phyloP scores from a whole-genome alignment of 1,140 invertebrate species.

The Agraylea sexmaculata region DNA sequence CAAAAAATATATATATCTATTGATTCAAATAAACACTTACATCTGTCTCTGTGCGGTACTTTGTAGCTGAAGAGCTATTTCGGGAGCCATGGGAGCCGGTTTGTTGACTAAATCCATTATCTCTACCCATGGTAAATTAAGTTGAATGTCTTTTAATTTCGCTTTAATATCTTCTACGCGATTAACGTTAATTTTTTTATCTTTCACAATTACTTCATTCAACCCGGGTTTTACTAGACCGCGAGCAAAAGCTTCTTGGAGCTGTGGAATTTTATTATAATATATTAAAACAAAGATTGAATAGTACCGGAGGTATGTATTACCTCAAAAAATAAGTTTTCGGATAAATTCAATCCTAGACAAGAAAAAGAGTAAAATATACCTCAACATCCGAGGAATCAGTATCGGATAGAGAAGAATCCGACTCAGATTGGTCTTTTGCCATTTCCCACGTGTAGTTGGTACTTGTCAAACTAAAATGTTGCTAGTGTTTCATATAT shows the following conservation, averaged over 20 bases:
- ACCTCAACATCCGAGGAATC: background rate
- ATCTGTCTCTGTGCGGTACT: conserved; percentile 56
- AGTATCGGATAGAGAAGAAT: background rate
- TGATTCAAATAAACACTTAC: conserved; percentile 36
- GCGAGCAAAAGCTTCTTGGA: conserved; percentile 73
- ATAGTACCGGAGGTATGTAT: background rate
- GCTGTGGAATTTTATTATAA: too few species aligned
- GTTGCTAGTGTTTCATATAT: too few species aligned
- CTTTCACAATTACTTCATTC: conserved; percentile 51
- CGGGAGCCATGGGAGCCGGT: conserved; percentile 68
- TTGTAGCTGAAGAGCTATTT: conserved; percentile 63
- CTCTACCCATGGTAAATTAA: conserved; percentile 76
- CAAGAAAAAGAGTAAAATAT: background rate
- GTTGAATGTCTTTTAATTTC: conserved; percentile 59
- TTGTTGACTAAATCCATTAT: conserved; percentile 64
- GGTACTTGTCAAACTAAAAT: too few species aligned
- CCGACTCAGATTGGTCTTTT: background rate
- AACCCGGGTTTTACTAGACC: conserved; percentile 74
- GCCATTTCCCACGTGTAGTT: background rate
- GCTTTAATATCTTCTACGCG: conserved; percentile 57
- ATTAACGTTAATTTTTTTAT: conserved; percentile 49
- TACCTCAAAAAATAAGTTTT: background rate
- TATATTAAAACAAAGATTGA: background rate
- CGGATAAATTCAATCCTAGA: background rate
- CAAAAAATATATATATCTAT: background rate